Conservation (phyloP, 2,797 vertebrate genomes). For the Streptopelia turtur region DNA sequence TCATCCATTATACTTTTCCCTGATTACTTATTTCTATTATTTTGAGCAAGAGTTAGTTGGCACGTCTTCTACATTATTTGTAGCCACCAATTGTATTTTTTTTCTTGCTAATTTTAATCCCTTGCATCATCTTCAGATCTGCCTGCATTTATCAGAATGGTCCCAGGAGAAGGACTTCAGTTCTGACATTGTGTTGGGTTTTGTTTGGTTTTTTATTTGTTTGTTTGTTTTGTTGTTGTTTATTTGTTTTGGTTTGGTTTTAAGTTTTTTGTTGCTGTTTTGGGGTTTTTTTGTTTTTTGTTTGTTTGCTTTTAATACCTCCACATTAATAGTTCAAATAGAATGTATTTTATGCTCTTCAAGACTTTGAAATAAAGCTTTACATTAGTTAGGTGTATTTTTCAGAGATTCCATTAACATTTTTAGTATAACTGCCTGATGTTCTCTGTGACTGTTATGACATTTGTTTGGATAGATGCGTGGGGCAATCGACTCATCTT, state of each 20-base stretch:
- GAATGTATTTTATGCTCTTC: not conserved
- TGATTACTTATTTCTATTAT: not conserved
- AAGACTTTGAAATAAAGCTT: not conserved
- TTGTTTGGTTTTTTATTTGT: too few species aligned
- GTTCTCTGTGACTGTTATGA: not conserved
- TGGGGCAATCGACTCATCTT: not conserved
- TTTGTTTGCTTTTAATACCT: not conserved
- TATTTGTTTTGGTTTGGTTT: too few species aligned
- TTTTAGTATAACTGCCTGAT: not conserved
- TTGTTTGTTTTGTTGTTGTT: too few species aligned
- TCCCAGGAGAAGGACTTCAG: not conserved
- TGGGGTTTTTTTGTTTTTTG: rapidly evolving
- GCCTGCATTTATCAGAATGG: not conserved
- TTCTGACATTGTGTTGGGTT: not conserved
- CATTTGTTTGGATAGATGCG: not conserved
- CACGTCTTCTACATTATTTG: not conserved
- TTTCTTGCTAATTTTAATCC: not conserved
- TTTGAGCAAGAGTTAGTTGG: not conserved
- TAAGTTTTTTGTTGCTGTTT: too few species aligned
- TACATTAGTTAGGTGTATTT: not conserved
- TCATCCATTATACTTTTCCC: not conserved
- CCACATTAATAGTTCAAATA: not conserved
- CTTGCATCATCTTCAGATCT: not conserved
- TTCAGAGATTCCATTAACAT: not conserved
- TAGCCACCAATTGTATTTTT: not conserved